Base-by-base conservation (phyloP, 2,797 vertebrate genomes). In the Oreochromis mossambicus region DNA sequence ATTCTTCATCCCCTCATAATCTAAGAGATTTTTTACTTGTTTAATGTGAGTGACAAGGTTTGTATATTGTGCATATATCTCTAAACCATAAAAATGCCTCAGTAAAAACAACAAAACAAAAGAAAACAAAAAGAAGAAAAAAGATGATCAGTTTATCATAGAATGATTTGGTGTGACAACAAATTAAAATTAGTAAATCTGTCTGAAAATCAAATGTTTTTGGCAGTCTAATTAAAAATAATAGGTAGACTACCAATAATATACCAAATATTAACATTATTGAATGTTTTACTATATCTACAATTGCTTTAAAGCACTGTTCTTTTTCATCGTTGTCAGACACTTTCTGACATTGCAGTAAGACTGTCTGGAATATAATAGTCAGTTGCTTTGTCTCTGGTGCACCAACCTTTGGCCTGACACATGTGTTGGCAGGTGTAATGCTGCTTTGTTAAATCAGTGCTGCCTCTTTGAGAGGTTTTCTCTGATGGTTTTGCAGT, bases 361-460 rank as follows among this genome's bases (percentile, higher is more conserved):
- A 55, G 78, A 19, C 73, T 58, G 63, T 55, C 54, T 78, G 11
- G 15, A 78, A 68, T 80, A 34, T 79, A 70, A 48, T 56, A 81
- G 73, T 79, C 38, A 78, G 24, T 75, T 29, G 76, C 29, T 82
- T 81, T 80, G 66, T 89, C 80, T 84, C 58, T n/a, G 6, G 80
- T 83, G 73, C 41, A 78, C 75, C 46, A 87, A 83, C 86, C 86
- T 61, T 68, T 87, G 83, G 63, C 79, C 80, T 85, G 78, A 81
- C 48, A 63, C 24, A 26, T 73, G 80, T 78, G 82, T 81, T 77
- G 75, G 52, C 82, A 84, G 87, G 76, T 84, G 56, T 75, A 83
- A 75, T 43, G n/a, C 79, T 88, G 84, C 77, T 88, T 80, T 34
- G 51, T 84, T 78, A 73, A 80, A 52, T 70, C 66, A 43, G 34